Evolutionary conservation across 2,113 vertebrate species (phyloP).

Genomic region (Dromiciops gliroides): DNA sequence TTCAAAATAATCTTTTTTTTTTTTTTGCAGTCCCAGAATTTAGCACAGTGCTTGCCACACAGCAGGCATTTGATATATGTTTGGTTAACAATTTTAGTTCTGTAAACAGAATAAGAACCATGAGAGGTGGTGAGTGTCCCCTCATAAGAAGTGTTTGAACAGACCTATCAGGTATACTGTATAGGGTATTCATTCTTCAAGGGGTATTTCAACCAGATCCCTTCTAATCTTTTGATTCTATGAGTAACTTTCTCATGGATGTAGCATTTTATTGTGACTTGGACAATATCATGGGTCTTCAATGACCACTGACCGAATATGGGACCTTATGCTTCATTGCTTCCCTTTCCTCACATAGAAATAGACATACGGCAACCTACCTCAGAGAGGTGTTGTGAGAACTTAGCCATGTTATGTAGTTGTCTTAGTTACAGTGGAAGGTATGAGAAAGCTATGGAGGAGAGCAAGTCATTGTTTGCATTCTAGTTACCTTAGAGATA

Average conservation of each 20-base stretch:
- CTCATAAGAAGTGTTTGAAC: too few species aligned
- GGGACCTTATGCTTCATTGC: not conserved
- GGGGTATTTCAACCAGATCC: not conserved
- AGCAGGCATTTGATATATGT: too few species aligned
- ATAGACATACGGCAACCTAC: not conserved
- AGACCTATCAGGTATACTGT: too few species aligned
- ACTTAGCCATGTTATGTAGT: not conserved
- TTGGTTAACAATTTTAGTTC: too few species aligned
- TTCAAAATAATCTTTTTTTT: too few species aligned
- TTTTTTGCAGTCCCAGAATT: too few species aligned
- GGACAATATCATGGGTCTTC: not conserved
- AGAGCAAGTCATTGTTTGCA: not conserved
- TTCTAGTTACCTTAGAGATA: not conserved
- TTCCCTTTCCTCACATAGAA: not conserved
- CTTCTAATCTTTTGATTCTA: not conserved
- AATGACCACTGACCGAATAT: not conserved
- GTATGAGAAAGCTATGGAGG: not conserved
- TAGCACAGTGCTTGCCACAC: too few species aligned
- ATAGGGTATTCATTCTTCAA: not conserved
- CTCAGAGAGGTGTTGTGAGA: not conserved
- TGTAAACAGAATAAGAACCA: too few species aligned
- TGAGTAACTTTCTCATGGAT: not conserved
- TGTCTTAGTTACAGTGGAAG: not conserved
- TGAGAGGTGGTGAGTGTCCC: too few species aligned
- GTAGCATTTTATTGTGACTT: not conserved